These are phyloP conservation scores for Eubasilissa regina DNA, from an alignment of 1,140 invertebrate genomes.

Conservation along the genomic window DNA sequence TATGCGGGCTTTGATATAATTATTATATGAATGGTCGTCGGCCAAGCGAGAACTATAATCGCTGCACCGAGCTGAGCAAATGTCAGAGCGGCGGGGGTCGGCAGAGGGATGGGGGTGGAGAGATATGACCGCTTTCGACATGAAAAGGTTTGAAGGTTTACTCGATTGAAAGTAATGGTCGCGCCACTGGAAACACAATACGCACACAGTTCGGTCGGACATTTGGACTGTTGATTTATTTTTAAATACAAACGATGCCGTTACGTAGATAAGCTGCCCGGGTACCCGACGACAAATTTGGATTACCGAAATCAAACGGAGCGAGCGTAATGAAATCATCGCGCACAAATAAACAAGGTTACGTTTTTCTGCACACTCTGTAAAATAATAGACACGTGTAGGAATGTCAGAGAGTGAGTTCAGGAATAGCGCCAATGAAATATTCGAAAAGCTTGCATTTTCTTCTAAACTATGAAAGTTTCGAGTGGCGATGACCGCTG, in stretches of 20 bases:
- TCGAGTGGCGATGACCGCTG: slow-evolving; percentile 9
- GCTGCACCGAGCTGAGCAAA: slow-evolving; percentile 58
- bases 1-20: slow-evolving; percentile 58
- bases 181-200: slow-evolving; percentile 51
- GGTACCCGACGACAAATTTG: slow-evolving; percentile 6
- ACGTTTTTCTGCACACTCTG: too few species aligned
- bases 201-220: slow-evolving; percentile 10
- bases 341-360: neutral
- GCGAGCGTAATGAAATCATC: slow-evolving; percentile 9
- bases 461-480: slow-evolving; percentile 17
- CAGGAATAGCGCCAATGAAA: too few species aligned
- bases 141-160: slow-evolving; percentile 58
- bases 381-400: too few species aligned
- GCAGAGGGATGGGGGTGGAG: slow-evolving; percentile 13
- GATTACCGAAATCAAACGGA: slow-evolving; percentile 21
- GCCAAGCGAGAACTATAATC: slow-evolving; percentile 56
- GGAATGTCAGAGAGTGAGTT: too few species aligned
- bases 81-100: slow-evolving; percentile 44
- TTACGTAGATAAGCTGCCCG: slow-evolving; percentile 18
- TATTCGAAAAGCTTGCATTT: neutral
- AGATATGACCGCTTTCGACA: slow-evolving; percentile 51
- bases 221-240: slow-evolving; percentile 33
- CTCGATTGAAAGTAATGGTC: slow-evolving; percentile 57
- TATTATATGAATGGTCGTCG: slow-evolving; percentile 57
- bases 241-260: slow-evolving; percentile 15